Base-by-base conservation (phyloP, 2,797 vertebrate genomes). In the Melanotaenia nigrans region DNA sequence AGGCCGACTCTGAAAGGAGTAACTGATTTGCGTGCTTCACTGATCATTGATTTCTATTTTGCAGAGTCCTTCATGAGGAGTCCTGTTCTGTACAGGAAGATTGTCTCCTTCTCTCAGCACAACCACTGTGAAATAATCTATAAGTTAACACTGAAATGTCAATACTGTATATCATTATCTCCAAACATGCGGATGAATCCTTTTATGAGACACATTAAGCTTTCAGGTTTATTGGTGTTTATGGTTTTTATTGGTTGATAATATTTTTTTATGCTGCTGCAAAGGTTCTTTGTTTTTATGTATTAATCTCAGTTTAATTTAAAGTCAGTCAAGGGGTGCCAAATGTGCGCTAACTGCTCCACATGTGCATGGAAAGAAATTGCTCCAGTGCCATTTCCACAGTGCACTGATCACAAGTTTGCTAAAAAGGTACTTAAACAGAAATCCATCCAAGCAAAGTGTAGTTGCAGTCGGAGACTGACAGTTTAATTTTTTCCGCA, bases 41-140 rank as follows among this genome's bases (percentile, higher is more conserved):
- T 62, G 58, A 77, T 40, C 80, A 84, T 85, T 75, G 78, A 85
- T 85, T 79, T 81, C 63, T 81, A 2, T 71, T 85, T 71, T 65
- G 70, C 63, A 49, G 78, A 78, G 51, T 74, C 65, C 58, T 77
- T 68, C 61, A 68, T 60, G 62, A 70, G 73, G 65, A 51, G 40
- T 66, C 22, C 42, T 57, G 71, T 77, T 80, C 58, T 69, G 63
- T 47, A 55, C 45, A 5, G 40, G 59, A 16, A 59, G 53, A 79
- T 13, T 61, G 61, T 78, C 64, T 56, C 61, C 58, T 59, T 83
- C 40, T 33, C 68, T 78, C 42, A 57, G 22, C 28, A 10, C 54
- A 8, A 4, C n/a, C 38, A 53, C 35, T 24, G 61, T 49, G 28
- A 79, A 77, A 75, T 51, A 72, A 84, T 78, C 68, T 32, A 68